Percentiles rank a stretch among this genome's conserved stretches.
Conservation (phyloP, 1,140 invertebrate species). For the Melitaea cinxia region DNA sequence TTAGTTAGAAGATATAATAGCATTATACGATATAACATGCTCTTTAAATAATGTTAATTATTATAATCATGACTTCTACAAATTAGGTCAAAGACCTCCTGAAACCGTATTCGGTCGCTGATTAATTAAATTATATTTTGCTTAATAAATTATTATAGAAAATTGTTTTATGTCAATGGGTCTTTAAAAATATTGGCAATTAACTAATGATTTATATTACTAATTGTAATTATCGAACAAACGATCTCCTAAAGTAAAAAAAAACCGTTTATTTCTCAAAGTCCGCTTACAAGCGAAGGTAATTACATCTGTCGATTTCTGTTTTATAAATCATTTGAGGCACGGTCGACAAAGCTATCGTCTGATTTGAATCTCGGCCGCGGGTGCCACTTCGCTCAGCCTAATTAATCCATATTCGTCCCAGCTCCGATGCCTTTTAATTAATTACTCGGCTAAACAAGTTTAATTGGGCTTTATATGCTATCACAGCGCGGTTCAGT, state of each 20-base stretch:
- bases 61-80: constrained; percentile 19
- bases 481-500: constrained; percentile 52
- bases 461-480: constrained; percentile 66
- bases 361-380: constrained; percentile 1
- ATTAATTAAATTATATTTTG: background rate
- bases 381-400: constrained; percentile 8
- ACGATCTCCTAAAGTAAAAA: background rate
- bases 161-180: background rate
- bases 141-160: background rate
- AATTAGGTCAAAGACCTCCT: constrained; percentile 30
- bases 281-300: background rate
- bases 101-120: background rate
- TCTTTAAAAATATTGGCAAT: background rate
- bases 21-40: constrained; percentile 28
- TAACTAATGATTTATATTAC: background rate
- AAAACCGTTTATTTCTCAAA: background rate
- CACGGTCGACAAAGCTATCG: background rate
- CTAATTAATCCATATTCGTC: constrained; percentile 42
- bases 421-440: constrained; percentile 29
- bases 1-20: constrained; percentile 23
- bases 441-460: constrained; percentile 64
- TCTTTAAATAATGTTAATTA: constrained; percentile 32
- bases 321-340: background rate
- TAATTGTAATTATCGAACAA: background rate
- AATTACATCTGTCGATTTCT: background rate